Conservation (phyloP, 2,888 invertebrate species). For the Zaprionus obscuricornis region DNA sequence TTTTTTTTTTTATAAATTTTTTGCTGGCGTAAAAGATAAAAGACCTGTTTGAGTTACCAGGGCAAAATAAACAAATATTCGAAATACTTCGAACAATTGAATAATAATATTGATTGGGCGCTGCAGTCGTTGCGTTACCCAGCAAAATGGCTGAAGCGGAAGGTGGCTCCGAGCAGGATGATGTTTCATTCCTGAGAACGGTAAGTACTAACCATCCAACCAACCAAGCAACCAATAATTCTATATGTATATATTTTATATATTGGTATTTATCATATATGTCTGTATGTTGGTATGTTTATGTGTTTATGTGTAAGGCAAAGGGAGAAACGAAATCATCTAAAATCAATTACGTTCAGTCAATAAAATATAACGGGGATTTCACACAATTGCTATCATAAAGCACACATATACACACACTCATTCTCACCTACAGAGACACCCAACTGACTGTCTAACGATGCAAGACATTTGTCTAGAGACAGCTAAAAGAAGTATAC, state of each 20-base stretch:
- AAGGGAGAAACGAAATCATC: constrained; percentile 57
- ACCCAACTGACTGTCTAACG: background rate
- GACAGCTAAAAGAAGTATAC: background rate
- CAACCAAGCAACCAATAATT: too few species aligned
- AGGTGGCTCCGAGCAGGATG: constrained; percentile 99
- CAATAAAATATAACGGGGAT: constrained; percentile 78
- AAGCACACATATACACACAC: constrained; percentile 50
- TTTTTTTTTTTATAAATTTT: too few species aligned
- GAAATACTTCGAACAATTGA: constrained; percentile 47
- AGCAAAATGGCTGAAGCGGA: constrained; percentile 94
- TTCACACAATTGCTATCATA: constrained; percentile 74
- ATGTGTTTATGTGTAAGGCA: background rate
- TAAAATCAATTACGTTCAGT: constrained; percentile 80
- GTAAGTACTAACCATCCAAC: constrained; percentile 91
- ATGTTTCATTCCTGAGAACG: constrained; percentile 99
- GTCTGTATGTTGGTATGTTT: too few species aligned
- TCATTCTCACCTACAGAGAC: too few species aligned
- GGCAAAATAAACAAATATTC: constrained; percentile 43
- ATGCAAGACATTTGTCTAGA: background rate
- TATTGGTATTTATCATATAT: too few species aligned
- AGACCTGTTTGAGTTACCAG: constrained; percentile 49
- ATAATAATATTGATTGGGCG: constrained; percentile 52
- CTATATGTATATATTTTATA: constrained; percentile 6
- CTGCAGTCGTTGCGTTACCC: constrained; percentile 70
- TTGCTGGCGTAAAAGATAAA: too few species aligned